A percentile compares a stretch with the other conserved stretches of the same genome.
These are phyloP conservation scores for Sympetrum striolatum DNA, from an alignment of 2,888 invertebrate genomes.

Conservation along the genomic window DNA sequence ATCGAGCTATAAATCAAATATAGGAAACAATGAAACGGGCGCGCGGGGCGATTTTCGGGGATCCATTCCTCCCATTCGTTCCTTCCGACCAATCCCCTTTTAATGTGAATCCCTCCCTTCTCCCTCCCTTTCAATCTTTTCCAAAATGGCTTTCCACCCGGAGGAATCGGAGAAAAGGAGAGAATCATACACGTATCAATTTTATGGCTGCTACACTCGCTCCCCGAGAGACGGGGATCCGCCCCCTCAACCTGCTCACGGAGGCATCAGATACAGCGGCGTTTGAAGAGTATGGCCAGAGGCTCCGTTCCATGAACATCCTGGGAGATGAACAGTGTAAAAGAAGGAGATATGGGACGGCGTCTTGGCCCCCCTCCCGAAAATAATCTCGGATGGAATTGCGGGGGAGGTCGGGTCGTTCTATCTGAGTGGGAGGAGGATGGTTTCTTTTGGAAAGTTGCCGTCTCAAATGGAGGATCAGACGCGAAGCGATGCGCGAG, in stretches of 20 bases:
- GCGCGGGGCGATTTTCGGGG: background rate
- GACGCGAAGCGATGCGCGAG: too few species aligned
- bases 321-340: background rate
- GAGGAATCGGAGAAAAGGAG: background rate
- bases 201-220: background rate
- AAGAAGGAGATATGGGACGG: background rate
- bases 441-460: too few species aligned
- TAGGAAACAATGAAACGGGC: slow-evolving; percentile 12
- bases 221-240: background rate
- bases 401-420: too few species aligned
- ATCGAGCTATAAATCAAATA: slow-evolving; percentile 29
- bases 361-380: background rate
- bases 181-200: slow-evolving; percentile 28
- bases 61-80: background rate
- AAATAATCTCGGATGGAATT: background rate
- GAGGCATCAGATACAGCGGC: background rate
- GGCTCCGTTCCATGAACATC: background rate
- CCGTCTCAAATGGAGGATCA: too few species aligned
- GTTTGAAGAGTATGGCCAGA: background rate
- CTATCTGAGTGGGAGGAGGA: too few species aligned
- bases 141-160: slow-evolving; percentile 35
- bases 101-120: background rate
- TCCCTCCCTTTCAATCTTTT: slow-evolving; percentile 28
- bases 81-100: background rate
- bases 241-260: background rate